phyloP scores from a whole-genome alignment of 2,888 invertebrate genomes.

The Morpho deidamia region DNA sequence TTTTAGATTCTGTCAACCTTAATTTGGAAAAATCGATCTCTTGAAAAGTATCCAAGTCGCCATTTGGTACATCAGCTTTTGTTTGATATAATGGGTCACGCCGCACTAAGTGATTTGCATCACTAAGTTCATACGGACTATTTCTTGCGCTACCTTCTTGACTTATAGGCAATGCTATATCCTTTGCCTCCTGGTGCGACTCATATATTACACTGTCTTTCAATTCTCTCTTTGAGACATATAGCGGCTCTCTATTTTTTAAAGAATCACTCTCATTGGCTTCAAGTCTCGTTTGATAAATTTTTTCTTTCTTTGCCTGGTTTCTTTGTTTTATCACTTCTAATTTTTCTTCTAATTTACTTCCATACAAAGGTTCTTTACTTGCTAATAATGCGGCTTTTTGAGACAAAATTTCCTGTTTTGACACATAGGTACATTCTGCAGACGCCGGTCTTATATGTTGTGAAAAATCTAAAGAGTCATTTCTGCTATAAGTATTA shows the following conservation, averaged over 20 bases:
- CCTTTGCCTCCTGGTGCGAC: slow-evolving; percentile 69
- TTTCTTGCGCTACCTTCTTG: slow-evolving; percentile 54
- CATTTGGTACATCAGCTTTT: slow-evolving; percentile 52
- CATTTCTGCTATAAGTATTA: slow-evolving; percentile 48
- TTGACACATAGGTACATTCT: slow-evolving; percentile 71
- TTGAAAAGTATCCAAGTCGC: slow-evolving; percentile 57
- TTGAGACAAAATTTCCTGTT: slow-evolving; percentile 71
- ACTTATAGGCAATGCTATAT: slow-evolving; percentile 35
- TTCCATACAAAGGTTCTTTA: slow-evolving; percentile 59
- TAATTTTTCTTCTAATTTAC: slow-evolving; percentile 64
- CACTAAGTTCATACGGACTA: slow-evolving; percentile 71
- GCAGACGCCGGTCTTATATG: slow-evolving; percentile 62
- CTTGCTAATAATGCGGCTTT: slow-evolving; percentile 70
- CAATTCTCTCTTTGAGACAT: slow-evolving; percentile 71
- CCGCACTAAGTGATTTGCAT: slow-evolving; percentile 70
- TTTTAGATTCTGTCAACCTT: slow-evolving; percentile 68
- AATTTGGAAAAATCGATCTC: slow-evolving; percentile 72
- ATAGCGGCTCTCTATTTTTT: slow-evolving; percentile 68
- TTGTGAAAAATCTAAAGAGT: slow-evolving; percentile 47
- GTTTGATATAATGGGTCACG: slow-evolving; percentile 68
- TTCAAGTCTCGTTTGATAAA: slow-evolving; percentile 72
- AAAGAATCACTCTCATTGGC: slow-evolving; percentile 64
- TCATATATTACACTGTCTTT: slow-evolving; percentile 75
- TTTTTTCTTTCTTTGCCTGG: slow-evolving; percentile 74
- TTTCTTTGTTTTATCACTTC: slow-evolving; percentile 75